Conservation (phyloP, 2,888 invertebrate species). For the Pristionchus maxplancki region DNA sequence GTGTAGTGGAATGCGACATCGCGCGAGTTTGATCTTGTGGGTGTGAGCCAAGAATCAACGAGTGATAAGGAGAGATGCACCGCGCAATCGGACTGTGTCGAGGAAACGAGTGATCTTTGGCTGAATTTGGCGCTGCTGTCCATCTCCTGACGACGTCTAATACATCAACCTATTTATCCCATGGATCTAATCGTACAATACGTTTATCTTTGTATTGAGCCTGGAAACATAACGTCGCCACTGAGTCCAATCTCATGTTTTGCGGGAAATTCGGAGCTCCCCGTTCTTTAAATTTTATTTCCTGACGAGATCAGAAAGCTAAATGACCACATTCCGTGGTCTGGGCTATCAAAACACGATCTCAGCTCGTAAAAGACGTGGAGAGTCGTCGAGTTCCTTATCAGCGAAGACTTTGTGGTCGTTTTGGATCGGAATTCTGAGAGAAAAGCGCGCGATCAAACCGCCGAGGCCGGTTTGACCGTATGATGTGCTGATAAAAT, state of each 20-base stretch:
- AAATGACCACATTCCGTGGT: neutral
- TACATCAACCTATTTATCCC: no score
- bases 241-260: no score
- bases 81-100: neutral
- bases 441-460: neutral
- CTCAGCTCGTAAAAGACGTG: neutral
- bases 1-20: no score
- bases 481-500: neutral
- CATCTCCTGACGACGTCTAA: no score
- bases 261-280: no score
- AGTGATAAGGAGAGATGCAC: neutral
- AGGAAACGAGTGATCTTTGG: neutral
- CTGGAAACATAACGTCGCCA: no score
- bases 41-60: neutral
- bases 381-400: neutral
- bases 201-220: no score
- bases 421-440: neutral
- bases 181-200: no score
- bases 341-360: neutral
- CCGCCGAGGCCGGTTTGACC: neutral
- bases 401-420: constrained; percentile 8
- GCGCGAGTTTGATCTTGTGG: neutral
- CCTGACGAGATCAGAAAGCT: no score
- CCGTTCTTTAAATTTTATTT: no score
- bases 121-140: no score